Conservation (phyloP, 2,113 vertebrate genomes). For the Cygnus atratus region DNA sequence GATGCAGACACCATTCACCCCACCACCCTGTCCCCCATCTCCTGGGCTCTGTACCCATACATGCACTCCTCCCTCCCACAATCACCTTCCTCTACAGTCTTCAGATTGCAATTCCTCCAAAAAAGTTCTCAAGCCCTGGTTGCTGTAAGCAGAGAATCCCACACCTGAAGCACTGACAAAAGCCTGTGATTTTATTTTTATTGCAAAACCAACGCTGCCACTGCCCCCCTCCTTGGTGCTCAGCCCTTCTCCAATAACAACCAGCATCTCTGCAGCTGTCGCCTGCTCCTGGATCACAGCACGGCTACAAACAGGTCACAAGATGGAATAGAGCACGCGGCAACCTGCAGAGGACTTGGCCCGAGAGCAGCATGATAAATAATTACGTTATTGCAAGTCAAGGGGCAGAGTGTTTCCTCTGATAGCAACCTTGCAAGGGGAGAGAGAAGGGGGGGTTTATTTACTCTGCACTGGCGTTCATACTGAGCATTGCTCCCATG, state of each 20-base stretch:
- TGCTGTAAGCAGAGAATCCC: not conserved
- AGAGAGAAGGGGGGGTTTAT: not conserved
- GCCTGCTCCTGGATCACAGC: not conserved
- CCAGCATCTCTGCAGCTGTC: not conserved
- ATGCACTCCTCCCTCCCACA: not conserved
- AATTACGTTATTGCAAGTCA: not conserved
- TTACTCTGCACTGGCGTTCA: not conserved
- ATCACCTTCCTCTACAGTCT: not conserved
- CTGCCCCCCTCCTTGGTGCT: too few species aligned
- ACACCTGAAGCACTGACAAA: not conserved
- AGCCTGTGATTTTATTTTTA: not conserved
- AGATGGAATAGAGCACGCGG: accelerated
- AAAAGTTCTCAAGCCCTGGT: not conserved
- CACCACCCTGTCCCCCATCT: not conserved
- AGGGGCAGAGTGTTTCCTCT: not conserved
- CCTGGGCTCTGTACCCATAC: too few species aligned
- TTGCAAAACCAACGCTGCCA: not conserved
- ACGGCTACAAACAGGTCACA: accelerated
- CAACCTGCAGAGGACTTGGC: not conserved
- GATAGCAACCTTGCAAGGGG: not conserved
- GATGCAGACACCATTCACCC: not conserved
- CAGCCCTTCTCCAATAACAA: not conserved
- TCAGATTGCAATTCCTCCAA: not conserved
- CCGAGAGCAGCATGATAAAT: not conserved
- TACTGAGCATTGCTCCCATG: not conserved